Percentiles rank a stretch among this genome's conserved stretches.
Conservation (phyloP, 1,140 invertebrate species). For the Scaptomyza hsui region DNA sequence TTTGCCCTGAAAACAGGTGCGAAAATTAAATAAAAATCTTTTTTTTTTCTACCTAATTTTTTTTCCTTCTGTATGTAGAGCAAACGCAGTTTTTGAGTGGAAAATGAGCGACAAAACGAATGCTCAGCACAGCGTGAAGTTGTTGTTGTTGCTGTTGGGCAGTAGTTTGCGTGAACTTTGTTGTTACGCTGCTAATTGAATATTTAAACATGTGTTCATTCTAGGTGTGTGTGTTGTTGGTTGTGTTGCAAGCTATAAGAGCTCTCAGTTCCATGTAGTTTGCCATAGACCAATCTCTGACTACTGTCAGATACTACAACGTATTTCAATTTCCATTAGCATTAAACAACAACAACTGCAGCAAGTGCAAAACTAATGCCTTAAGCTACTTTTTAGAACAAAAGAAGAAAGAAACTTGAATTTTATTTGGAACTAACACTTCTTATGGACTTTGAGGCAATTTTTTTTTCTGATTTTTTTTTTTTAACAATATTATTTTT, state of each 20-base stretch:
- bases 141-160: conserved; percentile 16
- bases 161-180: conserved; percentile 31
- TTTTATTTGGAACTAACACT: not conserved
- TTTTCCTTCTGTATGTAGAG: not conserved
- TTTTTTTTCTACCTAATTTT: conserved; percentile 3
- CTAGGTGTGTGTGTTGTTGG: not conserved
- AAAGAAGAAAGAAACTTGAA: not conserved
- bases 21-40: conserved; percentile 64
- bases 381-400: not conserved
- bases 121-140: conserved; percentile 19
- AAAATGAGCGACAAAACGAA: conserved; percentile 18
- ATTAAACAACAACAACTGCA: not conserved
- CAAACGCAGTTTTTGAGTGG: not conserved
- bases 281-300: conserved; percentile 11
- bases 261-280: conserved; percentile 22
- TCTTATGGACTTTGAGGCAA: no score
- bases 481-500: no score
- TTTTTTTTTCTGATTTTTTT: no score
- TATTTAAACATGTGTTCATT: conserved; percentile 39
- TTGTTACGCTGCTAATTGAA: conserved; percentile 49
- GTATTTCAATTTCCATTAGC: conserved; percentile 22
- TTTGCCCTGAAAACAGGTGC: conserved; percentile 58
- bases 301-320: conserved; percentile 1
- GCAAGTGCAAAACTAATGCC: not conserved
- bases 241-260: not conserved